Base-by-base conservation (phyloP, 2,113 vertebrate genomes). In the Planiliza haematocheilus region DNA sequence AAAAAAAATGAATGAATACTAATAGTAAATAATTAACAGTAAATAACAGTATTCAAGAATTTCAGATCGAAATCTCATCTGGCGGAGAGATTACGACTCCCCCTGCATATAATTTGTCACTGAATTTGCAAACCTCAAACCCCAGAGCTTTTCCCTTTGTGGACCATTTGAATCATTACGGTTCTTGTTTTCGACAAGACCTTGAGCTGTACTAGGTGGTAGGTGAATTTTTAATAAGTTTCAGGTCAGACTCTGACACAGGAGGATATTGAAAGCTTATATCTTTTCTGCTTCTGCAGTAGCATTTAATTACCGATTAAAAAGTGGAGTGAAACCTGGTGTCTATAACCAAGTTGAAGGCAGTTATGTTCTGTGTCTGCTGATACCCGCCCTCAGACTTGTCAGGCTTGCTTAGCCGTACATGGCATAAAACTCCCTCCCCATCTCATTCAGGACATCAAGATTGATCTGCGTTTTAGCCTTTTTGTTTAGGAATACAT, bases 281-380 rank as follows among this genome's bases (percentile, higher is more conserved):
- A 38, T 37, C 52, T 49, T 41, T 59, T 21, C 18, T 14, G 39
- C 55, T 41, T 56, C 18, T 64, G 56, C n/a, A 24, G 18, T 18
- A 41, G 21, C n/a, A 18, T 49, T 65, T 74, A 39, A 74, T 57
- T 64, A 49, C 12, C 14, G 6, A 56, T 68, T 68, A 20, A 36
- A 55, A 65, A 68, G 45, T n/a, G 36, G 18, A 11, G 36, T 14
- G 43, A 42, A 56, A 24, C 18, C 36, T 39, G 20, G 42, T 39
- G 30, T 39, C 7, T 13, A 43, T 18, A 50, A 59, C 50, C 10
- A 39, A 34, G 43, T 30, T 65, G 20, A 74, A 74, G 51, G 52
- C 12, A 64, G 43, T 50, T 57, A 57, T 38, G 43, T 42, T 57
- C 49, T 24, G 21, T 48, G 21, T 66, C 61, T 21, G 36, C 34